Evolutionary conservation across 2,888 invertebrate species (phyloP).

Genomic region (Loripinus fragilis): DNA sequence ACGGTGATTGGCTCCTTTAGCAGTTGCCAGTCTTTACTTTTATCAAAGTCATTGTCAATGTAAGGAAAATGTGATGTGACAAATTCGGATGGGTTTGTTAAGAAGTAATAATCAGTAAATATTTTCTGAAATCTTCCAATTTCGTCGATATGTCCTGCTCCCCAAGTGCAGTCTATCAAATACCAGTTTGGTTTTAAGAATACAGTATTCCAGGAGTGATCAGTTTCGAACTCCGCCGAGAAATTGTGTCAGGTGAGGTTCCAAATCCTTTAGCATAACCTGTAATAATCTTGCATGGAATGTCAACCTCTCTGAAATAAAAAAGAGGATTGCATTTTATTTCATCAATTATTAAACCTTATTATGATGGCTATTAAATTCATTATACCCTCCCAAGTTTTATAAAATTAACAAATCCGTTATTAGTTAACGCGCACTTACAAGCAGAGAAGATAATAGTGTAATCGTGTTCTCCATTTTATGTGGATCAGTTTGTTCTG

Average conservation of each 20-base stretch:
- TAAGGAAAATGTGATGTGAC: slow-evolving; percentile 39
- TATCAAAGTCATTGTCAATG: slow-evolving; percentile 21
- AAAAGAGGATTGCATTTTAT: no score
- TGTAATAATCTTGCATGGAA: slow-evolving; percentile 42
- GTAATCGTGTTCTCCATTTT: no score
- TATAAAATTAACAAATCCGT: no score
- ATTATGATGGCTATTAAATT: no score
- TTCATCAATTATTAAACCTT: no score
- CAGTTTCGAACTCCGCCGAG: slow-evolving; percentile 23
- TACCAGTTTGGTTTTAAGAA: slow-evolving; percentile 42
- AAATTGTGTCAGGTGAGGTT: slow-evolving; percentile 34
- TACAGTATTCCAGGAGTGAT: slow-evolving; percentile 63
- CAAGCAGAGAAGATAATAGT: no score
- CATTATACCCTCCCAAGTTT: no score
- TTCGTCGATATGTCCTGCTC: slow-evolving; percentile 49
- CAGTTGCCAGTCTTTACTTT: slow-evolving; percentile 39
- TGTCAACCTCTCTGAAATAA: slow-evolving; percentile 38
- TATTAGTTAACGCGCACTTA: no score
- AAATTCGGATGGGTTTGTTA: slow-evolving; percentile 44
- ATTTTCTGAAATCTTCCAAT: slow-evolving; percentile 25
- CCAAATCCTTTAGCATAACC: slow-evolving; percentile 58
- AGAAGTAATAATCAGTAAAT: slow-evolving; percentile 47
- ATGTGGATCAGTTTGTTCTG: no score
- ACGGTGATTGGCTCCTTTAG: slow-evolving; percentile 33
- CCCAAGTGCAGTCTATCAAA: slow-evolving; percentile 60